Conservation (phyloP, 2,113 vertebrate genomes). For the Hippocampus mohnikei region DNA sequence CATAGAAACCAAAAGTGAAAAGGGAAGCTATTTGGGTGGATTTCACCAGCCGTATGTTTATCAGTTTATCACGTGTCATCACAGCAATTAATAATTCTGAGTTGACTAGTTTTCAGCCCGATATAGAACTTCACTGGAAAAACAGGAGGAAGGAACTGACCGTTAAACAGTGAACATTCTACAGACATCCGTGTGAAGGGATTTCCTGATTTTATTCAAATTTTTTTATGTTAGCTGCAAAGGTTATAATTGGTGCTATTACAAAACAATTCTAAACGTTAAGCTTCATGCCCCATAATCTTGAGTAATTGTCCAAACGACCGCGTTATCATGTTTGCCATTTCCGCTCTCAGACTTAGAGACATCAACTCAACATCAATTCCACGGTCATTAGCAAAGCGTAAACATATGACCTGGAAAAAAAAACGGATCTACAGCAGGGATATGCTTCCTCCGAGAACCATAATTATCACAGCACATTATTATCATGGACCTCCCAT, state of each 20-base stretch:
- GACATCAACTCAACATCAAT: slow-evolving; percentile 30
- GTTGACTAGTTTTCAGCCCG: not conserved
- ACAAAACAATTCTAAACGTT: slow-evolving; percentile 30
- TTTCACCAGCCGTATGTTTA: slow-evolving; percentile 44
- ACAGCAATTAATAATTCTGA: not conserved
- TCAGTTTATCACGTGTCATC: slow-evolving; percentile 42
- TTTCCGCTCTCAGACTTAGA: slow-evolving; percentile 43
- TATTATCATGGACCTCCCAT: slow-evolving; percentile 32
- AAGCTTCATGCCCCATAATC: slow-evolving; percentile 34
- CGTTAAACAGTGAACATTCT: slow-evolving; percentile 22
- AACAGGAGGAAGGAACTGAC: not conserved
- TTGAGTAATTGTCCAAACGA: slow-evolving; percentile 33
- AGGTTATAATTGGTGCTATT: slow-evolving; percentile 42
- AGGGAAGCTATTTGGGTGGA: slow-evolving; percentile 39
- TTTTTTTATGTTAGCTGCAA: not conserved
- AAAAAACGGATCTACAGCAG: slow-evolving; percentile 1
- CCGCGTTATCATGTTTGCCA: slow-evolving; percentile 46
- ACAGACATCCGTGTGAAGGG: slow-evolving; percentile 28
- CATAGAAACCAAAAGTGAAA: slow-evolving; percentile 27
- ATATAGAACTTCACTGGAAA: not conserved
- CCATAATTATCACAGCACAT: slow-evolving; percentile 20
- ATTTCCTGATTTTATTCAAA: slow-evolving; percentile 42
- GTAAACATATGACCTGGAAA: slow-evolving; percentile 38
- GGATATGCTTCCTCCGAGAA: slow-evolving; percentile 19
- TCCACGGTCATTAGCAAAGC: slow-evolving; percentile 35